Evolutionary conservation across 2,888 invertebrate species (phyloP).

Genomic region (Brachylomia viminalis): DNA sequence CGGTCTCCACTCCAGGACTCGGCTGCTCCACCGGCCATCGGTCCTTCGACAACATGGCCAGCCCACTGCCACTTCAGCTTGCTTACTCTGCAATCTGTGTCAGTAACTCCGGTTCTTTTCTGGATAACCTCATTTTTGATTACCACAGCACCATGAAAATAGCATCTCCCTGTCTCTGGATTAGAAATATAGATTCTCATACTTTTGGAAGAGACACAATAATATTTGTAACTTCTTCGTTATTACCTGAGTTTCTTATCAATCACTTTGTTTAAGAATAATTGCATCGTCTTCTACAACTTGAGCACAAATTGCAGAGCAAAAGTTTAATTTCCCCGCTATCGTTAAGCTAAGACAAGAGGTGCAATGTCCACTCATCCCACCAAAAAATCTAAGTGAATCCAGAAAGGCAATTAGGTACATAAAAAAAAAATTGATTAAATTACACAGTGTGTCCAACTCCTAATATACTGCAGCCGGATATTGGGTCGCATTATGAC

Average conservation of each 20-base stretch:
- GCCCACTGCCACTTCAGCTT: too few relatives aligned
- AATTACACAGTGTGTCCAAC: neutral
- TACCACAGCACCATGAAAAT: neutral
- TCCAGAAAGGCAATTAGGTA: neutral
- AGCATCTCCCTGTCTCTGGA: neutral
- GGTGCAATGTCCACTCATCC: neutral
- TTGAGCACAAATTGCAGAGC: too few relatives aligned
- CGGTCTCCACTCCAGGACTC: too few relatives aligned
- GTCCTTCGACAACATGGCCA: too few relatives aligned
- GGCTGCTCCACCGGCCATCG: too few relatives aligned
- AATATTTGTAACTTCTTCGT: neutral
- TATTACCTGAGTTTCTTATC: neutral
- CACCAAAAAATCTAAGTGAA: too few relatives aligned
- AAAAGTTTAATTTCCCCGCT: neutral
- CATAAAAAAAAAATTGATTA: neutral
- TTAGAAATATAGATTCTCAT: neutral
- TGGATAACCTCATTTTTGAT: too few relatives aligned
- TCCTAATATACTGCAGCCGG: slow-evolving; percentile 35
- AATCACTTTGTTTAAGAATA: neutral
- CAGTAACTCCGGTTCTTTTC: too few relatives aligned
- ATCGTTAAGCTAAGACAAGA: neutral
- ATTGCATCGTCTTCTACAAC: neutral
- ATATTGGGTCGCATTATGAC: slow-evolving; percentile 29
- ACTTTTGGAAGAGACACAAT: neutral
- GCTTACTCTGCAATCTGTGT: too few relatives aligned